Conservation (phyloP, 2,888 invertebrate genomes). For the Nomada fucata region DNA sequence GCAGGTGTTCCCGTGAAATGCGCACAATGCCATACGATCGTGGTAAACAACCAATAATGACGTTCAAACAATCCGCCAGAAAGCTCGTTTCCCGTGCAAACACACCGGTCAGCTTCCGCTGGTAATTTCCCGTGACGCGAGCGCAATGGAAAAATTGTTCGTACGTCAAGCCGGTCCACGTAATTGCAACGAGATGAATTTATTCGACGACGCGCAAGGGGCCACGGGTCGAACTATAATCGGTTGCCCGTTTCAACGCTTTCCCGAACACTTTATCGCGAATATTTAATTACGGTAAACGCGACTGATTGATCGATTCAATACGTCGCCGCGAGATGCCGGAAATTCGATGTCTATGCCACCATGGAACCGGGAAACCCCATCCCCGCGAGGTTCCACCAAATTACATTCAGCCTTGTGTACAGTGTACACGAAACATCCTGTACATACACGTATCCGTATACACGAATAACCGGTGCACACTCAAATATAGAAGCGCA, state of each 20-base stretch:
- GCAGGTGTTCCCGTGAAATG: background rate
- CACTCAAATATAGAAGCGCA: background rate
- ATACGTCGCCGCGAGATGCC: constrained; percentile 52
- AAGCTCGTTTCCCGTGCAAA: background rate
- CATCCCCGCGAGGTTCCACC: constrained; percentile 35
- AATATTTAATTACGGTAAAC: constrained; percentile 54
- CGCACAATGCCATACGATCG: background rate
- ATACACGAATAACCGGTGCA: background rate
- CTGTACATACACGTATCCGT: constrained; percentile 1
- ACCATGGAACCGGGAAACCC: constrained; percentile 41
- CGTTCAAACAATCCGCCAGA: constrained; percentile 4
- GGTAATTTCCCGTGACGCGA: constrained; percentile 24
- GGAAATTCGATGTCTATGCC: constrained; percentile 64
- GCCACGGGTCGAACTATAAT: constrained; percentile 10
- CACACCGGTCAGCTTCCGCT: background rate
- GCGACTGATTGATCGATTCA: constrained; percentile 61
- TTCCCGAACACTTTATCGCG: constrained; percentile 36
- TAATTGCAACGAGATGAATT: constrained; percentile 16
- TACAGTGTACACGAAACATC: constrained; percentile 42
- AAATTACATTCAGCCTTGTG: constrained; percentile 58
- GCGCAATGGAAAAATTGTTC: constrained; percentile 35
- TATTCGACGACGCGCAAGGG: background rate
- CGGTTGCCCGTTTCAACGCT: background rate
- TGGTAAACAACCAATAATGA: constrained; percentile 10
- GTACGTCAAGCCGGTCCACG: background rate